Conservation (phyloP, 2,113 vertebrate species). For the Mionectes macconnelli region DNA sequence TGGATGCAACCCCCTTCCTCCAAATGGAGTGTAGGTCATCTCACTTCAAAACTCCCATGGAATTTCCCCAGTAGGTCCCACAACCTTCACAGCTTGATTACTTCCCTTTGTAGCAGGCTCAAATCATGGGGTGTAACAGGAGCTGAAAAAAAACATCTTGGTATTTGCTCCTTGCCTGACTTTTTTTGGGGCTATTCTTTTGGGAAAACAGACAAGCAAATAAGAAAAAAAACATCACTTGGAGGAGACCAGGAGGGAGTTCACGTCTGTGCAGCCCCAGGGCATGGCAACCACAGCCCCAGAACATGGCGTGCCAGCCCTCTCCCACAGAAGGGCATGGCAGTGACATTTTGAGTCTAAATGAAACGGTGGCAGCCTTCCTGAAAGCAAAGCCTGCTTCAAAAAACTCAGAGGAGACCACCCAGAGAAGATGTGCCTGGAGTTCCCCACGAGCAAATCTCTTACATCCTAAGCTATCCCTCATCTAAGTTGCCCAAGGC, state of each 20-base stretch:
- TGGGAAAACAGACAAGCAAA: neutral
- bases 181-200: neutral
- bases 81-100: neutral
- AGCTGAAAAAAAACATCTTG: neutral
- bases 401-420: conserved; percentile 10
- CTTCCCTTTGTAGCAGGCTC: neutral
- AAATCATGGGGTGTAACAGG: neutral
- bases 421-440: neutral
- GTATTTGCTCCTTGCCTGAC: neutral
- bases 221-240: neutral
- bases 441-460: neutral
- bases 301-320: neutral
- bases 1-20: neutral
- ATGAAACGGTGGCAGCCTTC: conserved; percentile 1
- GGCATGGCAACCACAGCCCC: neutral
- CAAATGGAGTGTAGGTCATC: neutral
- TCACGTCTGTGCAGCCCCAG: neutral
- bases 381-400: conserved; percentile 9
- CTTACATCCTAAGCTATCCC: neutral
- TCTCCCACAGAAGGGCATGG: neutral
- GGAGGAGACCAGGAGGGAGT: neutral
- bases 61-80: neutral
- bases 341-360: neutral
- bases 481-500: conserved; percentile 37
- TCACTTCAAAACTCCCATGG: neutral